Evolutionary conservation across 2,888 invertebrate genomes (phyloP), one percentile per base, ranked within the genome.

Genomic region (Ophioninae sp.): DNA sequence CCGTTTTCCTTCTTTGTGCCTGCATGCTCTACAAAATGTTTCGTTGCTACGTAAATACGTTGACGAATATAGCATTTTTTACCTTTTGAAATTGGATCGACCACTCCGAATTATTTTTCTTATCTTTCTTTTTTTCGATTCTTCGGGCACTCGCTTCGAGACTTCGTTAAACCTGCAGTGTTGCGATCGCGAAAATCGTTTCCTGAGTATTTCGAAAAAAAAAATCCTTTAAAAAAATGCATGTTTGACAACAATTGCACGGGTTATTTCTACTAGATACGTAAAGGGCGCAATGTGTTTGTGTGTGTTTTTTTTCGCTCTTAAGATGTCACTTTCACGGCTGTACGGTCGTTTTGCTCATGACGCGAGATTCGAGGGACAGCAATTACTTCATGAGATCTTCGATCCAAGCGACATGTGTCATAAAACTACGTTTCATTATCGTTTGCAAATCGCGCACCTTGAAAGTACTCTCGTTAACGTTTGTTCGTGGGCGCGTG

Each of bases 321-420:
- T 39, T 30, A 51, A 64, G 68, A 56, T 67, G 81, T 84, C 86
- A 86, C 85, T 85, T 85, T 82, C 84, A 87, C 81, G 78, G 84
- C 67, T 74, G 83, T 77, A 86, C 78, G 85, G 84, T 75, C 65
- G 71, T 80, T 59, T 41, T 56, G 8, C 22, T 82, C 72, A 73
- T 74, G 63, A 58, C 81, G 56, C 65, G 74, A 41, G 59, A 79
- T 59, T 59, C 22, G 67, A 81, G 68, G 58, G 79, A 82, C 75
- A 79, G 79, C 63, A 78, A 81, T 75, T 58, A 77, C 72, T 81
- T 63, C 51, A 65, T 65, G 20, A 59, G 41, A 68, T 41, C 51
- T 63, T 20, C 20, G 8, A 69, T 44, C 41, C 10, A 59, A 30
- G 8, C 13, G n/a, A 41, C 30, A 6, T 7, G 30, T 61, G 58